These are phyloP conservation scores for Cataglyphis albicans DNA, from an alignment of 2,888 invertebrate genomes.

Conservation along the genomic window DNA sequence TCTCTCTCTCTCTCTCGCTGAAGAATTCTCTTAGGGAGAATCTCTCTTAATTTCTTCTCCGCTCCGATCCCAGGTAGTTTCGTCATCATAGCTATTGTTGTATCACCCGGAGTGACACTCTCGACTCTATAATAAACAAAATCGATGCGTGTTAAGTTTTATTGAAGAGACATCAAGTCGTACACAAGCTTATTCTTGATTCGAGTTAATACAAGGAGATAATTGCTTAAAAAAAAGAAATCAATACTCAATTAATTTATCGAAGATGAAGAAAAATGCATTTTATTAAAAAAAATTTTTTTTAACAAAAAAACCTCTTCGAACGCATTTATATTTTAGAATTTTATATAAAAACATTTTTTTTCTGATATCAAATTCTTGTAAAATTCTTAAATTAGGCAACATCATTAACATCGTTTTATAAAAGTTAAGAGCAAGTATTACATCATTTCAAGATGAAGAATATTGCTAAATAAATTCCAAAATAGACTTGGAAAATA, in stretches of 20 bases:
- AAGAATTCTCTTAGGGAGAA: slow-evolving; percentile 48
- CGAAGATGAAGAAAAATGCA: neutral
- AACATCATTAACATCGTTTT: neutral
- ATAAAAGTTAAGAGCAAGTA: neutral
- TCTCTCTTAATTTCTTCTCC: slow-evolving; percentile 42
- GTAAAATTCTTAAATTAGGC: neutral
- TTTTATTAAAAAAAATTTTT: neutral
- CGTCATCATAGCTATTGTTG: neutral
- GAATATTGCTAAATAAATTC: neutral
- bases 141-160: neutral
- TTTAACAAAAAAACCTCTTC: neutral
- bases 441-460: neutral
- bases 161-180: neutral
- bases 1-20: neutral
- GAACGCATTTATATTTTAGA: neutral
- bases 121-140: slow-evolving; percentile 19
- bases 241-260: neutral
- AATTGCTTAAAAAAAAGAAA: neutral
- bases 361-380: neutral
- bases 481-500: neutral
- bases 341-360: neutral
- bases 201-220: neutral
- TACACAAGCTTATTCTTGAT: neutral
- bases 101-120: neutral
- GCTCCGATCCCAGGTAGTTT: neutral